These are phyloP conservation scores for Cactoblastis cactorum DNA, from an alignment of 2,888 invertebrate species.

Conservation along the genomic window DNA sequence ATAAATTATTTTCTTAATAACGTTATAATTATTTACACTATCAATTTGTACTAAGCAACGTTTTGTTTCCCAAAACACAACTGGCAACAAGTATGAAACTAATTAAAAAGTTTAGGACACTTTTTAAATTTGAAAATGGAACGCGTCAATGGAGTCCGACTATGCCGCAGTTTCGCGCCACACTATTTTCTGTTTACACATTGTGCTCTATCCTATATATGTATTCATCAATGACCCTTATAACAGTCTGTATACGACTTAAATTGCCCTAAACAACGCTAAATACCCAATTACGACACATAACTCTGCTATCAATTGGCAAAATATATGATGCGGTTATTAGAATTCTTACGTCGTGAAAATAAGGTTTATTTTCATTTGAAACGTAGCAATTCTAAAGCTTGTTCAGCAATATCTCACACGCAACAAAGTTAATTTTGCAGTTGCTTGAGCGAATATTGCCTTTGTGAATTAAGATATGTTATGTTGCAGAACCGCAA, in stretches of 20 bases:
- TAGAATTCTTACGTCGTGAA: background rate
- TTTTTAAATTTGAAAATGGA: slow-evolving; percentile 11
- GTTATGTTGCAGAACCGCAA: slow-evolving; percentile 16
- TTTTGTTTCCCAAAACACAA: too few relatives aligned
- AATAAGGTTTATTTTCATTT: slow-evolving; percentile 22
- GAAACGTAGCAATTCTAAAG: background rate
- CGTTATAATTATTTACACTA: background rate
- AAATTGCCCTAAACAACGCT: background rate
- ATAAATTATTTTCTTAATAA: background rate
- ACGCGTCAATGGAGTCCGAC: slow-evolving; percentile 25
- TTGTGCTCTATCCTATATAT: background rate
- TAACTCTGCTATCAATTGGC: slow-evolving; percentile 1
- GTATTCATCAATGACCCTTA: background rate
- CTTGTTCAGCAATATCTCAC: slow-evolving; percentile 22
- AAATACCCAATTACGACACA: slow-evolving; percentile 10
- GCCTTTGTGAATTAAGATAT: slow-evolving; percentile 20
- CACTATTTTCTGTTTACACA: slow-evolving; percentile 34
- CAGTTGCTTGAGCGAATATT: slow-evolving; percentile 12
- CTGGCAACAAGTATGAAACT: background rate
- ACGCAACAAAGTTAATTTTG: slow-evolving; percentile 28
- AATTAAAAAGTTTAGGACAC: background rate
- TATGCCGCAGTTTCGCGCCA: slow-evolving; percentile 55
- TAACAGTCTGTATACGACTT: background rate
- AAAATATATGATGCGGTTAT: background rate
- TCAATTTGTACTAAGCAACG: background rate